Percentiles rank a stretch among this genome's conserved stretches.
phyloP scores from a whole-genome alignment of 2,888 invertebrate species.

The Gastracanthus pulcherrimus region DNA sequence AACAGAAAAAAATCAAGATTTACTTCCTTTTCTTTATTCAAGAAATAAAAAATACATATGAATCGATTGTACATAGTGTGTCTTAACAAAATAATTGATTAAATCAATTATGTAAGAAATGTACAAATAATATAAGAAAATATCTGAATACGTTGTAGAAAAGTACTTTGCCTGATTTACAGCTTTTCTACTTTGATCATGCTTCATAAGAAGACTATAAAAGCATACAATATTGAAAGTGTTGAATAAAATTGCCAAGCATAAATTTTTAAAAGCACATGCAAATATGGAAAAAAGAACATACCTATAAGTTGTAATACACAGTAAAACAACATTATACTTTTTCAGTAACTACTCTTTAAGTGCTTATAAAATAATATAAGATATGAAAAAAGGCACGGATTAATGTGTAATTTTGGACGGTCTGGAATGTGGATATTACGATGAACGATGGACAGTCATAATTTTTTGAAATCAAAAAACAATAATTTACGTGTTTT shows the following conservation, averaged over 20 bases:
- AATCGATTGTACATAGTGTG: conserved; percentile 66
- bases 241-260: conserved; percentile 37
- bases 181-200: conserved; percentile 45
- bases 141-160: conserved; percentile 19
- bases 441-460: not conserved
- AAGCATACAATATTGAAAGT: conserved; percentile 13
- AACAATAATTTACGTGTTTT: not conserved
- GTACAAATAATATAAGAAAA: conserved; percentile 25
- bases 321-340: not conserved
- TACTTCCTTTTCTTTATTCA: conserved; percentile 67
- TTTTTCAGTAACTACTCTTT: not conserved
- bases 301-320: not conserved
- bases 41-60: conserved; percentile 72
- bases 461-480: not conserved
- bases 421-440: conserved; percentile 26
- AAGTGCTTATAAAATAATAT: conserved; percentile 18
- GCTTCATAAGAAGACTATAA: conserved; percentile 34
- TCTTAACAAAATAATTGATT: conserved; percentile 60
- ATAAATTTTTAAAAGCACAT: conserved; percentile 41
- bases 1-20: conserved; percentile 71
- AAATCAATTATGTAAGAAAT: conserved; percentile 20
- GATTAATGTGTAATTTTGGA: conserved; percentile 15
- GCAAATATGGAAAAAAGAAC: conserved; percentile 34
- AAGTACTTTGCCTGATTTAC: conserved; percentile 28
- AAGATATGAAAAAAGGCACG: not conserved